Conservation (phyloP, 2,113 vertebrate genomes). For the Montifringilla adamsi region DNA sequence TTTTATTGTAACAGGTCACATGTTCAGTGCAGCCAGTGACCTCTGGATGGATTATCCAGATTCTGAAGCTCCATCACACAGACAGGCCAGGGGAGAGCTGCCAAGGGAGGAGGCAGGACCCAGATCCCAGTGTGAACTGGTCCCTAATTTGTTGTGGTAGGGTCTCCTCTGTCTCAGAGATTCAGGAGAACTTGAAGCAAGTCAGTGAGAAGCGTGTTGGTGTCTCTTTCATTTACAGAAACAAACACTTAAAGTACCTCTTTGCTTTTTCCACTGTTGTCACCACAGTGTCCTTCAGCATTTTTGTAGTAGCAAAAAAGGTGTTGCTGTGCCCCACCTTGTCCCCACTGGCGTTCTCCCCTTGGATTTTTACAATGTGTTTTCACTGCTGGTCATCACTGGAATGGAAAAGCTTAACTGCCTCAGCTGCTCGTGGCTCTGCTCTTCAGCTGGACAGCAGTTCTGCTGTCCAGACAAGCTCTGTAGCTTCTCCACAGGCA, state of each 20-base stretch:
- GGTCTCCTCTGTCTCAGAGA: neutral
- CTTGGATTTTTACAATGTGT: neutral
- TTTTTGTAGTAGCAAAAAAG: neutral
- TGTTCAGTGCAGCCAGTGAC: neutral
- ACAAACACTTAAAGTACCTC: rapidly evolving
- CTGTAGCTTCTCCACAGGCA: neutral
- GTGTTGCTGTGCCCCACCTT: neutral
- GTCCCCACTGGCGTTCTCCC: neutral
- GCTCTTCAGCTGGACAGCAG: neutral
- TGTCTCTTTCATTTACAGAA: neutral
- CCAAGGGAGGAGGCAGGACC: neutral
- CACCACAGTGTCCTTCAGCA: neutral
- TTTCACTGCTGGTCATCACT: neutral
- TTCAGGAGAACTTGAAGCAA: neutral
- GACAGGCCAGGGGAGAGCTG: neutral
- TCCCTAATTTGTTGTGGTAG: neutral
- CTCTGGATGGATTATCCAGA: neutral
- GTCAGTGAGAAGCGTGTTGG: rapidly evolving
- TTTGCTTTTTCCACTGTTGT: neutral
- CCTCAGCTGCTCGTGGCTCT: neutral
- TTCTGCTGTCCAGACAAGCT: neutral
- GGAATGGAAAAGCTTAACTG: neutral
- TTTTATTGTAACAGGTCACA: neutral
- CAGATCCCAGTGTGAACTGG: neutral
- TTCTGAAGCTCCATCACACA: neutral